Conservation (phyloP, 1,140 invertebrate genomes). For the Sminthurides bifidus region DNA sequence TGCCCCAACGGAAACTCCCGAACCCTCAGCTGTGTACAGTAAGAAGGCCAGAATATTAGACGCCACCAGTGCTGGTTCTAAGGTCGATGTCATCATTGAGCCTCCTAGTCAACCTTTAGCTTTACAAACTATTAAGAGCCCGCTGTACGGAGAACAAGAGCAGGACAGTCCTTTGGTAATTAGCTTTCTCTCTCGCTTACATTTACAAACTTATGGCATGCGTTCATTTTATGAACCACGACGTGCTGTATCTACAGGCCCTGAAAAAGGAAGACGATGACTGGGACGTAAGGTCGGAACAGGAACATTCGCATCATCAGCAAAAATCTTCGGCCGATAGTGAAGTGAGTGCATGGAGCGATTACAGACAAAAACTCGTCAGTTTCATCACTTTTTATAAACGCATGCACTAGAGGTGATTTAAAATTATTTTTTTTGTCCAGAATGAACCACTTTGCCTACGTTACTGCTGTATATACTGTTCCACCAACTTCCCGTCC, state of each 20-base stretch:
- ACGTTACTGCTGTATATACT: constrained; percentile 63
- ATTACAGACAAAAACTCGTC: background rate
- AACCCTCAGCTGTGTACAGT: constrained; percentile 5
- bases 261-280: constrained; percentile 61
- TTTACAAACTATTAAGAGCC: constrained; percentile 1
- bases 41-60: constrained; percentile 9
- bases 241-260: constrained; percentile 53
- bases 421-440: constrained; percentile 1
- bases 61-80: constrained; percentile 1
- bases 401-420: background rate
- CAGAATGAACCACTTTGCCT: constrained; percentile 41
- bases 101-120: background rate
- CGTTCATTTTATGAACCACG: constrained; percentile 28
- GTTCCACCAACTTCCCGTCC: constrained; percentile 69
- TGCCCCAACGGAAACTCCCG: background rate
- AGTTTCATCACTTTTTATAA: background rate
- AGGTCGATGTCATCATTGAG: background rate
- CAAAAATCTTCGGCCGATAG: constrained; percentile 31
- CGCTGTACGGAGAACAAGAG: constrained; percentile 9
- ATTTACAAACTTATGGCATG: background rate
- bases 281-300: constrained; percentile 42
- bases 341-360: constrained; percentile 2
- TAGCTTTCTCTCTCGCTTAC: background rate
- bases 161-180: constrained; percentile 25
- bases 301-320: constrained; percentile 50